Conservation (phyloP, 2,888 invertebrate species). For the Rosalia funebris region DNA sequence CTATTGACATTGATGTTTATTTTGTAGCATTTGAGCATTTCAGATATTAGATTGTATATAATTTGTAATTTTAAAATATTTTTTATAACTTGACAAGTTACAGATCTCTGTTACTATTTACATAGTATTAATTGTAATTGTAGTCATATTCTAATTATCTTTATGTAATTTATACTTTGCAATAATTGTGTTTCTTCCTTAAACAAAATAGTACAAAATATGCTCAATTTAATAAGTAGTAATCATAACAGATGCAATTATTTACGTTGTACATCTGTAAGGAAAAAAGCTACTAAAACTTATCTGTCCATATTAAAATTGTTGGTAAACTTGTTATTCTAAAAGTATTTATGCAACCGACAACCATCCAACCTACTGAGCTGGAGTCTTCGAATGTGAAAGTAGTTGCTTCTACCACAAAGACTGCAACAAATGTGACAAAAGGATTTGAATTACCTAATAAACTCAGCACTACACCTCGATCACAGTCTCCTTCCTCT, state of each 20-base stretch:
- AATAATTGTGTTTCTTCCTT: too few relatives aligned
- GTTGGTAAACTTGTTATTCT: conserved; percentile 22
- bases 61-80: too few relatives aligned
- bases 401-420: conserved; percentile 62
- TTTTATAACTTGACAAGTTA: background rate
- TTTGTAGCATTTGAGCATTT: too few relatives aligned
- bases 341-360: conserved; percentile 27
- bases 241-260: too few relatives aligned
- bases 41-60: too few relatives aligned
- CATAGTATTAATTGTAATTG: too few relatives aligned
- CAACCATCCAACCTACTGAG: conserved; percentile 29
- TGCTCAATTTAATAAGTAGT: too few relatives aligned
- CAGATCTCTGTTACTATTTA: too few relatives aligned
- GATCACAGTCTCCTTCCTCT: conserved; percentile 76
- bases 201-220: too few relatives aligned
- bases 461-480: conserved; percentile 66
- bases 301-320: background rate
- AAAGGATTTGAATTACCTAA: conserved; percentile 70
- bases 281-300: background rate
- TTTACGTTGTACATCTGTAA: too few relatives aligned
- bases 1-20: background rate
- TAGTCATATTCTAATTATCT: too few relatives aligned
- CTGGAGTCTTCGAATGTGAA: conserved; percentile 47
- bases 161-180: too few relatives aligned
- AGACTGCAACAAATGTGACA: conserved; percentile 64